These are phyloP conservation scores for Drosophila bunnanda DNA, from an alignment of 2,888 invertebrate genomes.

Conservation along the genomic window DNA sequence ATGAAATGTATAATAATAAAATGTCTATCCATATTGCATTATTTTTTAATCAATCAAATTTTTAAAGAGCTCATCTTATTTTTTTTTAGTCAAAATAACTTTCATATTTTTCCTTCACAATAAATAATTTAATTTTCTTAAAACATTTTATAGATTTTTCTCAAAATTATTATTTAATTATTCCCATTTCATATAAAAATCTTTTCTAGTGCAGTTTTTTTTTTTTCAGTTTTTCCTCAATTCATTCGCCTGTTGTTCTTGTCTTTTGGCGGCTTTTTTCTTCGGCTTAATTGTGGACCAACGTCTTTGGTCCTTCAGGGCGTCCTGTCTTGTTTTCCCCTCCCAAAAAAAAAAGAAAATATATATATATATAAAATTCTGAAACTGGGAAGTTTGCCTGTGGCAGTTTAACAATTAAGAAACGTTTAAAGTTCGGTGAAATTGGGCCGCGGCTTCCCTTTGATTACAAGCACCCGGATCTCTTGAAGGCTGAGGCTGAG, in stretches of 20 bases:
- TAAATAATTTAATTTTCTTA: not conserved
- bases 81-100: not conserved
- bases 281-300: slow-evolving; percentile 65
- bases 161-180: not conserved
- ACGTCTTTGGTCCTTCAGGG: slow-evolving; percentile 26
- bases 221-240: slow-evolving; percentile 12
- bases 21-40: not conserved
- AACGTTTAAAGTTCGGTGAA: slow-evolving; percentile 75
- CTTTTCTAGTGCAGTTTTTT: slow-evolving; percentile 16
- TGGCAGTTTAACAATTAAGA: slow-evolving; percentile 79
- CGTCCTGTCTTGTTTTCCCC: slow-evolving; percentile 11
- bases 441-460: slow-evolving; percentile 52
- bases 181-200: not conserved
- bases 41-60: no score
- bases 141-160: not conserved
- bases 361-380: not conserved
- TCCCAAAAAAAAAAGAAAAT: no score
- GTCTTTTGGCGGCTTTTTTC: slow-evolving; percentile 60
- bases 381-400: slow-evolving; percentile 40
- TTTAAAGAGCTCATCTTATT: not conserved
- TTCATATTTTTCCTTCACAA: no score
- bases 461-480: slow-evolving; percentile 39
- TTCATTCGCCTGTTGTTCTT: slow-evolving; percentile 41
- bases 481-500: slow-evolving; percentile 4
- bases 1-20: no score